Evolutionary conservation across 2,888 invertebrate species (phyloP).

Genomic region (Callimorpha dominula): DNA sequence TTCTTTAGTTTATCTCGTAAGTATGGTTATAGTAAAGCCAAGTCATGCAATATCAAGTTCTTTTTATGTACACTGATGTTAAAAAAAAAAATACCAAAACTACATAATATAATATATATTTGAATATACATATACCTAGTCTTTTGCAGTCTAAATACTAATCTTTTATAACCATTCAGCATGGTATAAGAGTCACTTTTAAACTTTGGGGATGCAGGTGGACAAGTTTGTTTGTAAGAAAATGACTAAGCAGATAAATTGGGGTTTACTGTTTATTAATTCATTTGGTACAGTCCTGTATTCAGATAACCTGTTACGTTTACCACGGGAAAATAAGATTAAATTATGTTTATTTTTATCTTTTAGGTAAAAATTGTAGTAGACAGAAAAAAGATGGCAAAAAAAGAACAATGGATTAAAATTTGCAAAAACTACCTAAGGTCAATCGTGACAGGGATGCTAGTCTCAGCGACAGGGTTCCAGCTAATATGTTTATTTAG

Average conservation of each 20-base stretch:
- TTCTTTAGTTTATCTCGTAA: slow-evolving; percentile 76
- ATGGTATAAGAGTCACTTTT: too few species aligned
- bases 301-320: neutral
- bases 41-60: too few species aligned
- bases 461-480: slow-evolving; percentile 60
- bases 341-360: slow-evolving; percentile 46
- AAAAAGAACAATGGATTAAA: slow-evolving; percentile 72
- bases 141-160: too few species aligned
- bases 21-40: slow-evolving; percentile 27
- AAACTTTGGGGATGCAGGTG: too few species aligned
- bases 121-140: too few species aligned
- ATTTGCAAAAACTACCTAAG: slow-evolving; percentile 77
- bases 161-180: too few species aligned
- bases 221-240: too few species aligned
- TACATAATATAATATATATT: too few species aligned
- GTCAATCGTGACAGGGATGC: slow-evolving; percentile 73
- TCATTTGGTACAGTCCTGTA: neutral
- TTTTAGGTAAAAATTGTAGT: slow-evolving; percentile 75
- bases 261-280: neutral
- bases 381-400: slow-evolving; percentile 77
- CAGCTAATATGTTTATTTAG: slow-evolving; percentile 73
- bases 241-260: neutral
- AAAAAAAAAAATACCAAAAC: too few species aligned
- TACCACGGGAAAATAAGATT: neutral
- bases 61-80: too few species aligned